These are phyloP conservation scores for Phataginus tetradactyla DNA, from an alignment of 2,797 vertebrate genomes.

Conservation along the genomic window DNA sequence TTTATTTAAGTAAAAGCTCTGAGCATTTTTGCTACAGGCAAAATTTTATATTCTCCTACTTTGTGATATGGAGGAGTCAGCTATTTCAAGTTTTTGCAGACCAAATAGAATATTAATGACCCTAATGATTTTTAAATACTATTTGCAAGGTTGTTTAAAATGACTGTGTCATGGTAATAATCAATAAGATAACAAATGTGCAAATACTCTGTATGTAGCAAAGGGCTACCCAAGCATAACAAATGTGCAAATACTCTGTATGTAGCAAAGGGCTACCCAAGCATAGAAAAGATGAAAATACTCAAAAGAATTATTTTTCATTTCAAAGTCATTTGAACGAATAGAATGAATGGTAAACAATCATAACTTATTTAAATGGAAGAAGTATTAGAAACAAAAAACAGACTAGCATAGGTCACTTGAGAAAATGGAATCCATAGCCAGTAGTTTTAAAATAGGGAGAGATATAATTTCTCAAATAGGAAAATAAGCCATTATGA, in stretches of 20 bases:
- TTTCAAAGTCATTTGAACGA: conserved; percentile 22
- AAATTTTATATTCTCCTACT: conserved; percentile 62
- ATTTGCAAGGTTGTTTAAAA: conserved; percentile 79
- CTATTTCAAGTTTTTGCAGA: conserved; percentile 76
- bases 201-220: conserved; percentile 54
- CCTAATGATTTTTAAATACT: conserved; percentile 79
- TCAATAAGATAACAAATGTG: conserved; percentile 75
- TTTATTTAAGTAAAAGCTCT: conserved; percentile 34
- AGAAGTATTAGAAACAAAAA: conserved; percentile 33
- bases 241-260: conserved; percentile 69
- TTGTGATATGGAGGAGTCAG: conserved; percentile 64
- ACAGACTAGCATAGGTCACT: not conserved
- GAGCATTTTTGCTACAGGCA: conserved; percentile 47
- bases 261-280: not conserved
- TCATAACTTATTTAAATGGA: not conserved
- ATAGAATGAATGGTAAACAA: not conserved
- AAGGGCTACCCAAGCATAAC: conserved; percentile 48
- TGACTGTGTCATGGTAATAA: conserved; percentile 60
- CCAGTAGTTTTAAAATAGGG: not conserved
- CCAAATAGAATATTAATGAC: conserved; percentile 78
- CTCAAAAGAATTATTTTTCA: conserved; percentile 1
- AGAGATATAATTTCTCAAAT: conserved; percentile 35
- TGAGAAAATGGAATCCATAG: not conserved
- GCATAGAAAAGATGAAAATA: conserved; percentile 33
- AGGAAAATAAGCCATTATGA: conserved; percentile 36